phyloP scores from a whole-genome alignment of 2,888 invertebrate genomes.

The Brenthis hecate region DNA sequence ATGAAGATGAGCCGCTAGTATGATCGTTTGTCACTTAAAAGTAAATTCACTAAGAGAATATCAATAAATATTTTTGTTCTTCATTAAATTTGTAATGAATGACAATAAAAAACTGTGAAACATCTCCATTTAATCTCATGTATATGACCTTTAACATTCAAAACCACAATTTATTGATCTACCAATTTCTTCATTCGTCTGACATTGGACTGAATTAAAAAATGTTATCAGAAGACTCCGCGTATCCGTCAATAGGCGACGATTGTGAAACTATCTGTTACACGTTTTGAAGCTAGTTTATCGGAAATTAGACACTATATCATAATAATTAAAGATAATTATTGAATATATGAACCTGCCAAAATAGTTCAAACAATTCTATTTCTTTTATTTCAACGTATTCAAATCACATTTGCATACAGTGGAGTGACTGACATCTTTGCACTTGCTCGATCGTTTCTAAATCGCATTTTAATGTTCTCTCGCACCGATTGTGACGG shows the following conservation, averaged over 20 bases:
- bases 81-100: too few relatives aligned
- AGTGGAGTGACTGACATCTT: conserved; percentile 61
- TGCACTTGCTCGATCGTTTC: conserved; percentile 61
- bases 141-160: conserved; percentile 27
- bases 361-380: conserved; percentile 1
- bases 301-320: conserved; percentile 2
- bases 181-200: conserved; percentile 71
- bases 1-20: too few relatives aligned
- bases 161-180: conserved; percentile 34
- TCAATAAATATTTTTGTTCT: too few relatives aligned
- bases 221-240: conserved; percentile 69
- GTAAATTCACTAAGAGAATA: too few relatives aligned
- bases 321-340: not conserved
- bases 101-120: conserved; percentile 4
- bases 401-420: conserved; percentile 53
- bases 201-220: conserved; percentile 76
- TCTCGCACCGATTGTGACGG: conserved; percentile 53
- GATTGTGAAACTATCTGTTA: conserved; percentile 58
- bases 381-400: conserved; percentile 42
- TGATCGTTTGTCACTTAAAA: too few relatives aligned
- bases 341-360: not conserved
- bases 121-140: not conserved
- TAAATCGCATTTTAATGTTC: conserved; percentile 72
- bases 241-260: conserved; percentile 55
- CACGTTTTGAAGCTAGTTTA: not conserved